These are phyloP conservation scores for Trilocha varians DNA, from an alignment of 2,888 invertebrate genomes.

Conservation along the genomic window DNA sequence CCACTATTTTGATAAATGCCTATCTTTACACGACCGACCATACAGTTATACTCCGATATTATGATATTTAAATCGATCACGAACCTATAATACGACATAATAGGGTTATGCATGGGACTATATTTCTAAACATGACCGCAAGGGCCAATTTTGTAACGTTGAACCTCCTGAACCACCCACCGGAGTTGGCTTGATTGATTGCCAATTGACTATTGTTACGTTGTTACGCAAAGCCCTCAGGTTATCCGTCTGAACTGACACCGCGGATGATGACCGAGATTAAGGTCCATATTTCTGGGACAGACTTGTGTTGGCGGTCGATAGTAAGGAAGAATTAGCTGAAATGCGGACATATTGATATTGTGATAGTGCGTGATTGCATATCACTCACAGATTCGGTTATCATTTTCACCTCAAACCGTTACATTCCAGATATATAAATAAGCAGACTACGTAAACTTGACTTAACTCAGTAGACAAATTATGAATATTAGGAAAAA, in stretches of 20 bases:
- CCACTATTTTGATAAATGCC: constrained; percentile 56
- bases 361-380: too few relatives aligned
- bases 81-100: constrained; percentile 18
- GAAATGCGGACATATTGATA: too few relatives aligned
- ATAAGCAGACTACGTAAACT: too few relatives aligned
- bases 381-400: too few relatives aligned
- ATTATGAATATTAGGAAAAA: too few relatives aligned
- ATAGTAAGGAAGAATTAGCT: constrained; percentile 47
- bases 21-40: constrained; percentile 35
- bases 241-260: constrained; percentile 37
- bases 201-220: constrained; percentile 62
- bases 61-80: constrained; percentile 27
- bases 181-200: constrained; percentile 55
- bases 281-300: constrained; percentile 40
- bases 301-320: constrained; percentile 41
- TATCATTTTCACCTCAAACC: too few relatives aligned
- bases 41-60: constrained; percentile 16
- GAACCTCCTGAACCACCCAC: constrained; percentile 42
- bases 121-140: constrained; percentile 18
- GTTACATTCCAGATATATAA: too few relatives aligned
- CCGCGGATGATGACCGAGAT: constrained; percentile 44
- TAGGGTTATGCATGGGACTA: constrained; percentile 19
- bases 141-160: constrained; percentile 44
- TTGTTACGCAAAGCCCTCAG: constrained; percentile 45
- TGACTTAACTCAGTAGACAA: too few relatives aligned